Conservation (phyloP, 1,140 invertebrate species). For the Phthorimaea operculella region DNA sequence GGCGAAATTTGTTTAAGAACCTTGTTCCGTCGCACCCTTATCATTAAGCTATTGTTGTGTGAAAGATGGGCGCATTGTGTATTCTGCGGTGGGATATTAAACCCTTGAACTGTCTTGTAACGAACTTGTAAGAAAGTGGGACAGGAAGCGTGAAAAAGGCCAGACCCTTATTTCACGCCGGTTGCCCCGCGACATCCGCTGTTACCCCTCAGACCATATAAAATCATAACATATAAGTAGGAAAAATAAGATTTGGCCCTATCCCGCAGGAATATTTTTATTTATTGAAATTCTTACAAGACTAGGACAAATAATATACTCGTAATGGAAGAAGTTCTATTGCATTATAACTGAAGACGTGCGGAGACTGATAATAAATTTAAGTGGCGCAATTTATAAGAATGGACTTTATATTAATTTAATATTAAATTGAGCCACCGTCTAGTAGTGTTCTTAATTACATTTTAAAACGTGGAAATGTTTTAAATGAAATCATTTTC, state of each 20-base stretch:
- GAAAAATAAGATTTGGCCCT: not conserved
- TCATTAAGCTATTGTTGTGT: slow-evolving; percentile 1
- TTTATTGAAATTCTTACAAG: slow-evolving; percentile 3
- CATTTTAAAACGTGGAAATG: too few species aligned
- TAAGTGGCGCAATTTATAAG: too few species aligned
- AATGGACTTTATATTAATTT: too few species aligned
- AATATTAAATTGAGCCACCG: too few species aligned
- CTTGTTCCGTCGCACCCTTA: not conserved
- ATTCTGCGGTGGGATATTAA: not conserved
- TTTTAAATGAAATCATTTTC: too few species aligned
- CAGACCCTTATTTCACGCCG: slow-evolving; percentile 32
- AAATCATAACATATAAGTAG: slow-evolving; percentile 1
- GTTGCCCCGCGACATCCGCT: slow-evolving; percentile 16
- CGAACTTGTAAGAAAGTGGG: slow-evolving; percentile 13
- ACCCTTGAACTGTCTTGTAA: not conserved
- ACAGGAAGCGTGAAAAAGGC: slow-evolving; percentile 24
- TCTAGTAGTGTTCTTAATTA: too few species aligned
- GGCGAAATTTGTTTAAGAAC: not conserved
- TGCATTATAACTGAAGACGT: not conserved
- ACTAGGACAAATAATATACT: not conserved
- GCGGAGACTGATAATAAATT: not conserved
- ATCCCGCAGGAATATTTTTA: not conserved
- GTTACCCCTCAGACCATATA: slow-evolving; percentile 23
- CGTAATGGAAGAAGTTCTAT: not conserved
- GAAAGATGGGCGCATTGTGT: not conserved